phyloP scores from a whole-genome alignment of 1,140 invertebrate genomes.

The Drosophila jambulina region DNA sequence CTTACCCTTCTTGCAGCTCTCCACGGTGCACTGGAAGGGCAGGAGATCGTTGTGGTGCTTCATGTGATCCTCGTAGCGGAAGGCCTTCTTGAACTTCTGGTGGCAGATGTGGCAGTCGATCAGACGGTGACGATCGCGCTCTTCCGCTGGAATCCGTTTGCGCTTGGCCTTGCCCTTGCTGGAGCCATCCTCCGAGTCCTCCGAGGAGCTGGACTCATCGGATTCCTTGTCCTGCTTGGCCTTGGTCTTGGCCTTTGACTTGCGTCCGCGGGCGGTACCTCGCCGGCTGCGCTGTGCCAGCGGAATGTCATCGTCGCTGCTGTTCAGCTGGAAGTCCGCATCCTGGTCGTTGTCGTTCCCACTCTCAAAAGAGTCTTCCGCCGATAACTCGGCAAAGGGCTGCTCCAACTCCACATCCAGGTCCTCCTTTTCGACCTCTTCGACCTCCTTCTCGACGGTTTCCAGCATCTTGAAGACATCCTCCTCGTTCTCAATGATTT shows the following conservation, averaged over 20 bases:
- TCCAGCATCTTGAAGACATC: conserved; percentile 83
- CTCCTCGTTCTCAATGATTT: conserved; percentile 78
- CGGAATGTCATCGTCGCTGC: conserved; percentile 74
- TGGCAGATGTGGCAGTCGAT: conserved; percentile 83
- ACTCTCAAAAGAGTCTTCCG: conserved; percentile 51
- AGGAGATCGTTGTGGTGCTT: conserved; percentile 79
- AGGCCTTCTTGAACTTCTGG: conserved; percentile 79
- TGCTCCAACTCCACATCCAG: conserved; percentile 22
- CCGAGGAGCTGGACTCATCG: conserved; percentile 51
- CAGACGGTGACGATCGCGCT: conserved; percentile 61
- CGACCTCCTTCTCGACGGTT: conserved; percentile 74
- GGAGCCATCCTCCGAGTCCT: conserved; percentile 40
- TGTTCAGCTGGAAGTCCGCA: conserved; percentile 60
- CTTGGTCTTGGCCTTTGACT: conserved; percentile 30
- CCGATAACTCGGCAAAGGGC: conserved; percentile 20
- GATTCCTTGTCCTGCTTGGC: conserved; percentile 44
- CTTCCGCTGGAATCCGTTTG: conserved; percentile 61
- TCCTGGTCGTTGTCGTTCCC: conserved; percentile 55
- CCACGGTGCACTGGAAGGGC: conserved; percentile 78
- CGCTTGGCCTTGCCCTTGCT: conserved; percentile 60
- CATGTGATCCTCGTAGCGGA: conserved; percentile 80
- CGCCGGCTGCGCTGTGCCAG: conserved; percentile 58
- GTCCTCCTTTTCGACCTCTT: conserved; percentile 53
- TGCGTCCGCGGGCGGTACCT: conserved; percentile 4
- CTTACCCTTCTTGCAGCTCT: conserved; percentile 66